Percentiles rank a stretch among this genome's conserved stretches.
Conservation (phyloP, 2,888 invertebrate species). For the Thyatira batis region DNA sequence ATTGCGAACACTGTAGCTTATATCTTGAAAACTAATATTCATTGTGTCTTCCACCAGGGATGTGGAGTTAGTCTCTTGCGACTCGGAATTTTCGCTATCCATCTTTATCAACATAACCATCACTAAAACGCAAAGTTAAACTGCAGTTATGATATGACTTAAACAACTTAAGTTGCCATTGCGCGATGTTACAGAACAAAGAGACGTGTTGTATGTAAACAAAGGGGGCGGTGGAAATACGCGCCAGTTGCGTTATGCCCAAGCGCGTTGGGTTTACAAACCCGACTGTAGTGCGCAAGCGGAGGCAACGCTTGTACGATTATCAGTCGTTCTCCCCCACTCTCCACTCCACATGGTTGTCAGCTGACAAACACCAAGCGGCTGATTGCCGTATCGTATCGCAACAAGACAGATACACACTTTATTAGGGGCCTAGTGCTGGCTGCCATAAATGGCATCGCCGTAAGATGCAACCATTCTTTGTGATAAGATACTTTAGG, state of each 20-base stretch:
- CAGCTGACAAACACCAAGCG: conserved; percentile 39
- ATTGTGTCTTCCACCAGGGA: conserved; percentile 73
- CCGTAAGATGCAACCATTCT: not conserved
- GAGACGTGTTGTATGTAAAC: conserved; percentile 60
- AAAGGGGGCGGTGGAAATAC: conserved; percentile 44
- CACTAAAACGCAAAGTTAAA: conserved; percentile 25
- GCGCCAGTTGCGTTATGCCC: conserved; percentile 40
- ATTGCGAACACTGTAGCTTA: conserved; percentile 85
- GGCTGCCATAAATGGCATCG: not conserved
- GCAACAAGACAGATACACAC: conserved; percentile 5
- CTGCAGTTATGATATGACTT: not conserved
- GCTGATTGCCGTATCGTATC: conserved; percentile 46
- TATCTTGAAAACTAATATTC: conserved; percentile 85
- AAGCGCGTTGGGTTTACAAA: conserved; percentile 39
- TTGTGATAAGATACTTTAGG: not conserved
- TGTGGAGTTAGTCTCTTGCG: conserved; percentile 67
- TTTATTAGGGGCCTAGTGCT: not conserved
- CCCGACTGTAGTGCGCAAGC: conserved; percentile 33
- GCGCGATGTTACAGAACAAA: conserved; percentile 54
- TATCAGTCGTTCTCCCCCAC: conserved; percentile 72
- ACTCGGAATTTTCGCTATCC: conserved; percentile 67
- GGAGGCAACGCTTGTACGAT: conserved; percentile 34
- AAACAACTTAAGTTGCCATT: conserved; percentile 51
- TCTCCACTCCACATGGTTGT: conserved; percentile 35
- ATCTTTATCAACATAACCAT: conserved; percentile 53